These are phyloP conservation scores for Lophura nycthemera DNA, from an alignment of 2,113 vertebrate species.

Conservation along the genomic window DNA sequence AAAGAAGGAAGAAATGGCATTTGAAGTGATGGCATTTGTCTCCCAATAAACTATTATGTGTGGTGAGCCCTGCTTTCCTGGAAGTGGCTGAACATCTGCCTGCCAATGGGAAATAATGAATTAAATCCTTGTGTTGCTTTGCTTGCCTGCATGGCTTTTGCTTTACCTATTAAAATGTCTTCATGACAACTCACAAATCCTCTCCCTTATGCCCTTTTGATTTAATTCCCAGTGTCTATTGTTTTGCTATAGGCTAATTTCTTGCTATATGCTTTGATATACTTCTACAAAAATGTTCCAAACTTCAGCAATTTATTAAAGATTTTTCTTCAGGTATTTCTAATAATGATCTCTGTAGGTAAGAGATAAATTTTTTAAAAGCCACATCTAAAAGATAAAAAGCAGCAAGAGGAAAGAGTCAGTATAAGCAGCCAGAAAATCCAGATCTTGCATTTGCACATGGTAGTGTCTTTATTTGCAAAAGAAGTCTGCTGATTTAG, in stretches of 20 bases:
- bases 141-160: too few relatives aligned
- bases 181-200: too few relatives aligned
- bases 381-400: not conserved
- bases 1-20: too few relatives aligned
- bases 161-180: too few relatives aligned
- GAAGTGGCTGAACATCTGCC: too few relatives aligned
- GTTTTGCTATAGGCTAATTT: not conserved
- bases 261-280: not conserved
- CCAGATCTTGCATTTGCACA: not conserved
- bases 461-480: not conserved
- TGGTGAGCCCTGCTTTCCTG: too few relatives aligned
- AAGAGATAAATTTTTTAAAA: not conserved
- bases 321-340: not conserved
- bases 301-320: not conserved
- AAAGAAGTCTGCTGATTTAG: constrained; percentile 50
- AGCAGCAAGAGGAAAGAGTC: not conserved
- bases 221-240: not conserved
- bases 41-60: too few relatives aligned
- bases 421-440: not conserved
- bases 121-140: too few relatives aligned
- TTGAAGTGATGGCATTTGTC: too few relatives aligned
- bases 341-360: not conserved
- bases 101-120: too few relatives aligned
- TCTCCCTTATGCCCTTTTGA: too few relatives aligned
- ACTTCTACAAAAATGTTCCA: not conserved